A percentile compares a stretch with the other conserved stretches of the same genome.
These are phyloP conservation scores for Triplophysa siluroides DNA, from an alignment of 2,113 vertebrate species.

Conservation along the genomic window DNA sequence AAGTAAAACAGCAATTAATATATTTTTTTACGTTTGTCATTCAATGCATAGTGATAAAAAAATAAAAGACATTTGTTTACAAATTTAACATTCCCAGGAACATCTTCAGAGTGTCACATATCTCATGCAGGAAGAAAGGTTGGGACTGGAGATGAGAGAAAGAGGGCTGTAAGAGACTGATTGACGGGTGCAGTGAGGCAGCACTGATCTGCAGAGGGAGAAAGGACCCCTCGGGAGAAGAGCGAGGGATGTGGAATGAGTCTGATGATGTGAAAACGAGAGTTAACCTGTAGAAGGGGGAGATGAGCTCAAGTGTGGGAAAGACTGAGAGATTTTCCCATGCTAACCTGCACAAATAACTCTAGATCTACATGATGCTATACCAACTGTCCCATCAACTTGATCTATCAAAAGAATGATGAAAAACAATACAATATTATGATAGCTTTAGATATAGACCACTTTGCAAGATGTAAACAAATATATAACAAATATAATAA, in stretches of 20 bases:
- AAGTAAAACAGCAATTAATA: no score
- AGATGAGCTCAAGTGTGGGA: constrained; percentile 35
- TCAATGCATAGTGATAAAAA: neutral
- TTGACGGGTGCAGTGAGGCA: constrained; percentile 76
- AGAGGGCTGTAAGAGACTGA: constrained; percentile 60
- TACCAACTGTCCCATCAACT: no score
- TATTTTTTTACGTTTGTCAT: neutral
- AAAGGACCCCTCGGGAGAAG: constrained; percentile 45
- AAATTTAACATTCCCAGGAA: neutral
- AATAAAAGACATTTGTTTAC: neutral
- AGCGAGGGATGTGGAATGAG: constrained; percentile 59
- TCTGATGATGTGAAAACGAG: constrained; percentile 61
- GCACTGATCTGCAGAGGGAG: constrained; percentile 73
- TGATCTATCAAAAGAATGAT: no score
- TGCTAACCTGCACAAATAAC: no score
- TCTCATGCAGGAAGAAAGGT: neutral
- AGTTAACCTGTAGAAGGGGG: constrained; percentile 58
- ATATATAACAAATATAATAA: no score
- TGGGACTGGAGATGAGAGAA: constrained; percentile 29
- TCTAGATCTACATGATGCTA: no score
- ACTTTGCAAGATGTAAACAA: no score
- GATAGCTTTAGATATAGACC: no score
- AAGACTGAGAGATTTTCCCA: no score
- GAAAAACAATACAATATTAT: no score
- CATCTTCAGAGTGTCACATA: neutral